These are phyloP conservation scores for Austrofundulus limnaeus DNA, from an alignment of 2,113 vertebrate genomes.

Conservation along the genomic window DNA sequence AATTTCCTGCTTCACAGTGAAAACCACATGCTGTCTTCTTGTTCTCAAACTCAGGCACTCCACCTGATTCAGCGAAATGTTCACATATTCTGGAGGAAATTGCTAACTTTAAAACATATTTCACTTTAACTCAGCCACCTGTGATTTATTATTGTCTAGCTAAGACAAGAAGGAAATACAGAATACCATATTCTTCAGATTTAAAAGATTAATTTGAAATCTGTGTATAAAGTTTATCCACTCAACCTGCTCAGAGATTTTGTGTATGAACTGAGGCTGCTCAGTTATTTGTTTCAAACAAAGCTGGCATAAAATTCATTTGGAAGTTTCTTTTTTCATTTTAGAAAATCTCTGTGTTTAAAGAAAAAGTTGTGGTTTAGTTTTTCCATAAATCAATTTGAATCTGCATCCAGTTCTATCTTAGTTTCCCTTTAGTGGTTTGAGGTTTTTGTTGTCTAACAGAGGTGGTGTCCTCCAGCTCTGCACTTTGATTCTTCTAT, in stretches of 20 bases:
- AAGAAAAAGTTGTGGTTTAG: neutral
- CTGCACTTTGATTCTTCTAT: neutral
- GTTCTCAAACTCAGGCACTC: neutral
- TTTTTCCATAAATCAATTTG: neutral
- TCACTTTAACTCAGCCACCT: too few species aligned
- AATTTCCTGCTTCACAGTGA: constrained; percentile 17
- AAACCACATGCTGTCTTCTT: neutral
- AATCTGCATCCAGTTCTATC: neutral
- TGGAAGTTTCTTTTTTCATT: too few species aligned
- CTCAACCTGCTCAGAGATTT: too few species aligned
- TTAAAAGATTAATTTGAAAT: too few species aligned
- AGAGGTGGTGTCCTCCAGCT: neutral
- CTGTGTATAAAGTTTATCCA: too few species aligned
- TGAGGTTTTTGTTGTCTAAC: neutral
- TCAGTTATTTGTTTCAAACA: too few species aligned
- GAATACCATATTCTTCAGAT: too few species aligned
- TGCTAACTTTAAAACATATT: neutral
- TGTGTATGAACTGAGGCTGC: too few species aligned
- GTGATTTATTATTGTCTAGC: too few species aligned
- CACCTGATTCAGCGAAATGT: neutral
- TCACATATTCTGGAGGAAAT: neutral
- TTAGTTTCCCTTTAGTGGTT: neutral
- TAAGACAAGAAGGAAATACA: too few species aligned
- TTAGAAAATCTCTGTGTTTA: too few species aligned
- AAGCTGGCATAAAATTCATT: too few species aligned